Percentiles rank a stretch among this genome's conserved stretches.
Conservation (phyloP, 2,888 invertebrate species). For the Lepidonotus clava region DNA sequence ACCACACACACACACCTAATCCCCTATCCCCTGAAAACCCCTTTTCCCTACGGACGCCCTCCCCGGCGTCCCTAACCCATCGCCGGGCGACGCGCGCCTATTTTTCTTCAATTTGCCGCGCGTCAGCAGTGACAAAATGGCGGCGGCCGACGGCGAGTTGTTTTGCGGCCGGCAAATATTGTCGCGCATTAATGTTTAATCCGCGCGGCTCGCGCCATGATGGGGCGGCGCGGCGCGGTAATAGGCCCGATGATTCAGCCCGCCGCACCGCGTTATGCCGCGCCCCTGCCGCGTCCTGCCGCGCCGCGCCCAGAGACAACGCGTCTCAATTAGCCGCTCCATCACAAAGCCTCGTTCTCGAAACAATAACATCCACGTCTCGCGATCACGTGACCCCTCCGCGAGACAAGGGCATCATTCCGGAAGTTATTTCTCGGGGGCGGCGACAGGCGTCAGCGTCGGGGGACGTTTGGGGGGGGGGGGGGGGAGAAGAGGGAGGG, state of each 20-base stretch:
- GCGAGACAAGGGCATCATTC: conserved; percentile 6
- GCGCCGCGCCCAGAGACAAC: background rate
- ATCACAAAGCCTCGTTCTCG: conserved; percentile 46
- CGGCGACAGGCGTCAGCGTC: background rate
- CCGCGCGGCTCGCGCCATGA: background rate
- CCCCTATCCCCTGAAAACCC: too few species aligned
- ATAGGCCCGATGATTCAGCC: conserved; percentile 43
- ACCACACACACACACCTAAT: too few species aligned
- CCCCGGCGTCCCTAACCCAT: background rate
- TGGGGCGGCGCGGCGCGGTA: conserved; percentile 3
- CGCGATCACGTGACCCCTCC: conserved; percentile 19
- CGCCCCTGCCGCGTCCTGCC: background rate
- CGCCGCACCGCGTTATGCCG: background rate
- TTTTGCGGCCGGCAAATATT: conserved; percentile 34
- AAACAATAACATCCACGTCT: conserved; percentile 44
- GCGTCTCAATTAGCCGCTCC: conserved; percentile 37
- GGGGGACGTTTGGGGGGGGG: background rate
- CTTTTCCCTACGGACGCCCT: too few species aligned
- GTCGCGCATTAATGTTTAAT: conserved; percentile 47
- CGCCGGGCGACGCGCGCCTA: background rate
- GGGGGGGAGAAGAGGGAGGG: conserved; percentile 1
- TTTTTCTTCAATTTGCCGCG: conserved; percentile 49
- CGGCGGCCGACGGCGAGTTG: conserved; percentile 4
- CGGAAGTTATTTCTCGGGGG: conserved; percentile 28
- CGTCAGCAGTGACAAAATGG: background rate